Conservation (phyloP, 92 coral and sea anemone genomes). For the Epizoanthus stellaris region DNA sequence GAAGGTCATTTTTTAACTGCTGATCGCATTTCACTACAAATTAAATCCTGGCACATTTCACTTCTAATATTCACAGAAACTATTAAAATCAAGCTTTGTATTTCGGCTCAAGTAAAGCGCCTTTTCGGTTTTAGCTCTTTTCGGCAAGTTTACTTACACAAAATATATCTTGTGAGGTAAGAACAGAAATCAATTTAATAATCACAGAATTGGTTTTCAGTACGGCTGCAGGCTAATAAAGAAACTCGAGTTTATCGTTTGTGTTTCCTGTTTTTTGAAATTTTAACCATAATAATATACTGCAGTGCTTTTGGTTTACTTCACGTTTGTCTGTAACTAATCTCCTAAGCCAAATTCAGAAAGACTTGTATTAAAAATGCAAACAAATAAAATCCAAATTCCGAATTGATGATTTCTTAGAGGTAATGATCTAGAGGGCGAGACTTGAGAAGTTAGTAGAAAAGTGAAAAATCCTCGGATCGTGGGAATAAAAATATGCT, state of each 20-base stretch:
- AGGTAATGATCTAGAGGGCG: background rate
- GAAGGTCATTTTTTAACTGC: background rate
- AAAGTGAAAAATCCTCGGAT: too few relatives aligned
- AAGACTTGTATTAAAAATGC: conserved; percentile 26
- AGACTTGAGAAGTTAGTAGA: too few relatives aligned
- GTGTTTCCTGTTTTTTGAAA: conserved; percentile 32
- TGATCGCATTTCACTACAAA: conserved; percentile 3
- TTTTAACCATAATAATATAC: conserved; percentile 33
- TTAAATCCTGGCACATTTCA: background rate
- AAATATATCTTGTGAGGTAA: conserved; percentile 15
- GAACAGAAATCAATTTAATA: conserved; percentile 7
- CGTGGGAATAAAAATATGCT: too few relatives aligned
- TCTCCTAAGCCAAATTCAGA: conserved; percentile 17
- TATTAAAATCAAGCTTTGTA: too few relatives aligned
- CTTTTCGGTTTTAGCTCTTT: conserved; percentile 1
- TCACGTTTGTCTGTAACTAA: conserved; percentile 8
- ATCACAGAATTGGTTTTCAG: conserved; percentile 14
- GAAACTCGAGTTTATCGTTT: conserved; percentile 19
- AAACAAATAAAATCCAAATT: conserved; percentile 9
- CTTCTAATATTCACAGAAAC: background rate
- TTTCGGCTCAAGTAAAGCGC: background rate
- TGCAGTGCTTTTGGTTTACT: conserved; percentile 15
- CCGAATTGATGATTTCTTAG: background rate
- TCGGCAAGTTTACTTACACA: background rate
- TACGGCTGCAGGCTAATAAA: conserved; percentile 33